phyloP scores from a whole-genome alignment of 2,888 invertebrate genomes.

The Ischnura elegans region DNA sequence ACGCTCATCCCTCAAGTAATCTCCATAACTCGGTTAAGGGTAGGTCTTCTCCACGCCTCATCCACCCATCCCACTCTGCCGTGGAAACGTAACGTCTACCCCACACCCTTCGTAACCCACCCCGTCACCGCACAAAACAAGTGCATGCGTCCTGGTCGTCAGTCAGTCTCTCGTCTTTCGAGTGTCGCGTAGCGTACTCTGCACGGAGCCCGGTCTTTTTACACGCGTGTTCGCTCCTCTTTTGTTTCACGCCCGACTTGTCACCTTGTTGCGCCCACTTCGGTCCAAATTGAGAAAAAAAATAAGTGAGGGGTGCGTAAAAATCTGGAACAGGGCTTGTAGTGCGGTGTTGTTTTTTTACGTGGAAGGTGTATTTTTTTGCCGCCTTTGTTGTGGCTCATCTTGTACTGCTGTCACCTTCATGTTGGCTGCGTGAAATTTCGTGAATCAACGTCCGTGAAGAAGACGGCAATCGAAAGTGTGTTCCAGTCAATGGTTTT shows the following conservation, averaged over 20 bases:
- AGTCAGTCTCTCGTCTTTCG: neutral
- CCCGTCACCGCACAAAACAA: neutral
- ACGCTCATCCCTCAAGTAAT: neutral
- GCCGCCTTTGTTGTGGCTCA: neutral
- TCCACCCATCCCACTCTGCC: neutral
- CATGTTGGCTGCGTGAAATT: too few species aligned
- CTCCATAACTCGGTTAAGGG: constrained; percentile 27
- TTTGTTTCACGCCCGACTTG: neutral
- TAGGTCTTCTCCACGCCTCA: neutral
- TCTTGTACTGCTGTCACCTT: too few species aligned
- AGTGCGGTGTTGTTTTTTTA: neutral
- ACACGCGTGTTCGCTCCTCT: neutral
- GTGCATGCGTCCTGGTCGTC: neutral
- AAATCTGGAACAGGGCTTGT: too few species aligned
- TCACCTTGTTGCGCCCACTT: neutral
- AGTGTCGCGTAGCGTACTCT: neutral
- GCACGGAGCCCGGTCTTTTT: neutral
- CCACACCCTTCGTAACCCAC: too few species aligned
- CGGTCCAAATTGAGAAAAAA: neutral
- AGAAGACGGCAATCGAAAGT: too few species aligned
- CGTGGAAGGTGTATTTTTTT: neutral
- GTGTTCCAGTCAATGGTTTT: too few species aligned
- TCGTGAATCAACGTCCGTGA: too few species aligned
- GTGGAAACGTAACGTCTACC: too few species aligned
- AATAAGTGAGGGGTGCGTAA: neutral